Percentiles rank a stretch among this genome's conserved stretches.
Evolutionary conservation across 2,888 invertebrate genomes (phyloP).

Genomic region (Ypsolopha sequella): DNA sequence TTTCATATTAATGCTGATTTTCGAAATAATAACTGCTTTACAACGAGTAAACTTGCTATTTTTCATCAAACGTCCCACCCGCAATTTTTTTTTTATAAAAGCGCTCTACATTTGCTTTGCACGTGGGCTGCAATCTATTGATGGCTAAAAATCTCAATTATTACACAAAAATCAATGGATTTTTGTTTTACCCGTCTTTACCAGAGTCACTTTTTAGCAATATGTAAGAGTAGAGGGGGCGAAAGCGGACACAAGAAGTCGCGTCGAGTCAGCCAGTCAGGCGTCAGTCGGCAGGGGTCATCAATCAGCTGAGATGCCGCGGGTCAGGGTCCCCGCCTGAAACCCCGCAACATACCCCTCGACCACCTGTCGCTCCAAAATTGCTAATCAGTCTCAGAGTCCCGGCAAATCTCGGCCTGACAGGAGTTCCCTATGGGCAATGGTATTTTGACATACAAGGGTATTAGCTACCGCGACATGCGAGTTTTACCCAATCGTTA

Average conservation of each 20-base stretch:
- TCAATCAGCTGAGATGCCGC: constrained; percentile 50
- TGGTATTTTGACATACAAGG: constrained; percentile 57
- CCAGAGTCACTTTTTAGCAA: no score
- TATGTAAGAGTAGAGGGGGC: not conserved
- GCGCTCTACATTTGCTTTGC: not conserved
- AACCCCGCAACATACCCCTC: constrained; percentile 17
- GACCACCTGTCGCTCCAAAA: constrained; percentile 64
- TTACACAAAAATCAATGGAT: not conserved
- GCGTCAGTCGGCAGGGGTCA: constrained; percentile 24
- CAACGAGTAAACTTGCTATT: not conserved
- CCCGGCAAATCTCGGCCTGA: constrained; percentile 60
- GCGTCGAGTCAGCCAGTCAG: constrained; percentile 20
- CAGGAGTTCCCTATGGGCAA: constrained; percentile 37
- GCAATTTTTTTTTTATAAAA: not conserved
- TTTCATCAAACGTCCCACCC: not conserved
- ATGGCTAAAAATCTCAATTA: not conserved
- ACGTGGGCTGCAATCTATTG: not conserved
- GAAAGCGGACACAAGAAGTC: constrained; percentile 32
- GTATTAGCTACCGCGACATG: constrained; percentile 32
- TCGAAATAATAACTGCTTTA: no score
- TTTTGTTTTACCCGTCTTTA: no score
- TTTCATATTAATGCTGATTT: no score
- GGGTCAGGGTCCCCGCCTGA: constrained; percentile 36
- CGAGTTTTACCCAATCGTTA: constrained; percentile 19
- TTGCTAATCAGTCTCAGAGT: constrained; percentile 69